Conservation (phyloP, 2,888 invertebrate genomes). For the Creontiades dilutus region DNA sequence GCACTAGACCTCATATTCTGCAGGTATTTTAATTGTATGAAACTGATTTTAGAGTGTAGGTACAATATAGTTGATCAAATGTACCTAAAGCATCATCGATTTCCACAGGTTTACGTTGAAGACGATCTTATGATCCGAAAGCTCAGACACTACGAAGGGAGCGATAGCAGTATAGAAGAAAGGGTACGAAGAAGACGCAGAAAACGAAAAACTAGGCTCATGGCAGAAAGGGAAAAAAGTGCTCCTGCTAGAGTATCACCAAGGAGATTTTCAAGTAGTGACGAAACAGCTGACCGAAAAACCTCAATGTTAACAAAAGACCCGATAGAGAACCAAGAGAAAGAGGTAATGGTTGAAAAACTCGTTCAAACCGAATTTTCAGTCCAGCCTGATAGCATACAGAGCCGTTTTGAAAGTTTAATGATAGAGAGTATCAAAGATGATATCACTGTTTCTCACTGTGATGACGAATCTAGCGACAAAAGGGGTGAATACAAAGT, state of each 20-base stretch:
- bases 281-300: slow-evolving; percentile 43
- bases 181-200: slow-evolving; percentile 74
- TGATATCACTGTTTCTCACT: background rate
- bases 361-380: slow-evolving; percentile 70
- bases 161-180: slow-evolving; percentile 72
- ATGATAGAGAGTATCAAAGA: slow-evolving; percentile 50
- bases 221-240: slow-evolving; percentile 58
- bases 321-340: background rate
- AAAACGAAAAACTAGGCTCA: slow-evolving; percentile 73
- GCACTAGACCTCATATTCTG: slow-evolving; percentile 53
- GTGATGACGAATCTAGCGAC: background rate
- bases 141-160: slow-evolving; percentile 72
- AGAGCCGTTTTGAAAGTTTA: slow-evolving; percentile 45
- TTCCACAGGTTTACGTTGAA: slow-evolving; percentile 77
- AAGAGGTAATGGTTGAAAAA: slow-evolving; percentile 62
- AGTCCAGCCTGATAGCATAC: slow-evolving; percentile 45
- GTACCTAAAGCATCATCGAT: background rate
- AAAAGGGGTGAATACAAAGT: background rate
- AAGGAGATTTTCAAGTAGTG: slow-evolving; percentile 34
- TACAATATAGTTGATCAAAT: background rate
- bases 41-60: background rate
- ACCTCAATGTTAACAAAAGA: background rate
- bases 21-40: slow-evolving; percentile 5
- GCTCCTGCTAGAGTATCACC: slow-evolving; percentile 30
- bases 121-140: slow-evolving; percentile 77